phyloP scores from a whole-genome alignment of 2,113 vertebrate species.

The Micromys minutus region DNA sequence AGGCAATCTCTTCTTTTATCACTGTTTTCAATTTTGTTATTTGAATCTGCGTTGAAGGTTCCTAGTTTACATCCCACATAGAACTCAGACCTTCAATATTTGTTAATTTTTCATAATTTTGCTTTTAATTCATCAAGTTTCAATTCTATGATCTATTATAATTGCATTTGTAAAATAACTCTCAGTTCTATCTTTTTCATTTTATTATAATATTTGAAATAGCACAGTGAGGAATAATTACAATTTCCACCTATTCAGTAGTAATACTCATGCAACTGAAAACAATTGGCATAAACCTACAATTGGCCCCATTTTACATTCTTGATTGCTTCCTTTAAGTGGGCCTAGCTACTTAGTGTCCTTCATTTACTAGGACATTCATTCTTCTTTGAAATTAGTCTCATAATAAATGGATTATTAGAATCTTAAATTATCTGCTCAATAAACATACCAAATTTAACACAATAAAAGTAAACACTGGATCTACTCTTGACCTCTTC shows the following conservation, averaged over 20 bases:
- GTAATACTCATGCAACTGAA: neutral
- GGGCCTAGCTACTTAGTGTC: neutral
- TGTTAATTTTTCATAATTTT: neutral
- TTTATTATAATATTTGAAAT: neutral
- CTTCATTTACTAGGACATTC: conserved; percentile 4
- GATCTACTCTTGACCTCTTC: neutral
- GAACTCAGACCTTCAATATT: neutral
- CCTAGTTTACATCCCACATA: neutral
- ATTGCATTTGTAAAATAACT: neutral
- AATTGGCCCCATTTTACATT: neutral
- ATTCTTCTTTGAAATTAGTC: neutral
- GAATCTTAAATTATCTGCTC: neutral
- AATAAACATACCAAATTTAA: neutral
- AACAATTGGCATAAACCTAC: neutral
- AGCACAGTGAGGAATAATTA: neutral
- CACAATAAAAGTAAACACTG: neutral
- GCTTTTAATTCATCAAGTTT: neutral
- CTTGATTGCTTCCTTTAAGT: neutral
- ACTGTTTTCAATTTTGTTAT: neutral
- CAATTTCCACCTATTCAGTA: neutral
- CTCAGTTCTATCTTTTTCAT: neutral
- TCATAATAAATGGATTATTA: neutral
- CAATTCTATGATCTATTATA: neutral
- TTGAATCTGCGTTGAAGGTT: neutral
- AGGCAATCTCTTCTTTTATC: neutral